These are phyloP conservation scores for Tetramorium simillimum DNA, from an alignment of 1,140 invertebrate genomes.

Conservation along the genomic window DNA sequence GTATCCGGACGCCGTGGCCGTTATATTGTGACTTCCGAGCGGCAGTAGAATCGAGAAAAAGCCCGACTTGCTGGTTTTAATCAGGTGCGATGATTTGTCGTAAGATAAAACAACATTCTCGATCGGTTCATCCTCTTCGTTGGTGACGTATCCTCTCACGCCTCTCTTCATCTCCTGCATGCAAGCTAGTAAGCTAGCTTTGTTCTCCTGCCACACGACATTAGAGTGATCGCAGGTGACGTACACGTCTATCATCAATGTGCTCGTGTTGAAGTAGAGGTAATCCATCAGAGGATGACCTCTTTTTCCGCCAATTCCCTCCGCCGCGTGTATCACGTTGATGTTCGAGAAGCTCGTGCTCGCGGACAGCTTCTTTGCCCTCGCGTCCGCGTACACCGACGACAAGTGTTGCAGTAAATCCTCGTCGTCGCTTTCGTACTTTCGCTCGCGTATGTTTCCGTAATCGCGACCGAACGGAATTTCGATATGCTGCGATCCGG, in stretches of 20 bases:
- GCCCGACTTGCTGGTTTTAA: conserved; percentile 85
- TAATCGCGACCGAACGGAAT: conserved; percentile 78
- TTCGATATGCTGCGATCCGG: conserved; percentile 80
- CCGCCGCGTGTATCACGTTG: conserved; percentile 72
- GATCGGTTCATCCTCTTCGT: conserved; percentile 87
- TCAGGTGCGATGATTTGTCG: conserved; percentile 80
- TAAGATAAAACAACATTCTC: conserved; percentile 86
- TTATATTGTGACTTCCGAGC: conserved; percentile 86
- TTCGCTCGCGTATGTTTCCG: conserved; percentile 44
- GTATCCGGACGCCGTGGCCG: conserved; percentile 87
- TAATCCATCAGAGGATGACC: conserved; percentile 81
- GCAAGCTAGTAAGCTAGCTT: conserved; percentile 76
- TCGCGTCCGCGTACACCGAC: conserved; percentile 73
- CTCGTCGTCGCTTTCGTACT: conserved; percentile 76
- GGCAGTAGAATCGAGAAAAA: conserved; percentile 87
- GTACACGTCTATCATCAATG: conserved; percentile 81
- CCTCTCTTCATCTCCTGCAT: conserved; percentile 76
- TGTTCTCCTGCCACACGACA: conserved; percentile 79
- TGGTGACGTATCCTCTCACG: conserved; percentile 86
- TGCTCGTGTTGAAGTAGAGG: conserved; percentile 80
- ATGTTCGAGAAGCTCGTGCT: conserved; percentile 55
- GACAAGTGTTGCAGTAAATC: conserved; percentile 75
- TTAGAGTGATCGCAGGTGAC: conserved; percentile 79
- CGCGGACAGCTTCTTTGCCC: conserved; percentile 69
- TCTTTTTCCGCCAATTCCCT: conserved; percentile 65